A percentile compares a stretch with the other conserved stretches of the same genome.
phyloP scores from a whole-genome alignment of 2,888 invertebrate species.

The Platycnemis pennipes region DNA sequence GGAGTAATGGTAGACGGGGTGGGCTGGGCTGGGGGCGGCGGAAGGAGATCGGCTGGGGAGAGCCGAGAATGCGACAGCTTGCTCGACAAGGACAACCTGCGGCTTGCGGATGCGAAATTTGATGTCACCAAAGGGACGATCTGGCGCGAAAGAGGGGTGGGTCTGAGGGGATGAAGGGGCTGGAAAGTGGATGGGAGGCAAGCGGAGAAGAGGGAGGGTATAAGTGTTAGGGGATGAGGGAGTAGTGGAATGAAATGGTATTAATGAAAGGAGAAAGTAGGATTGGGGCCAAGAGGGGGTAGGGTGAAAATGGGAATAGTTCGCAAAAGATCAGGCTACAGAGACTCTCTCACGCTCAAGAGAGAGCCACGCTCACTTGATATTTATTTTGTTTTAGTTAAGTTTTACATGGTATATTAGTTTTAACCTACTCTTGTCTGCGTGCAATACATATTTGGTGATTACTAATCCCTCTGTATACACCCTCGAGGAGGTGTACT shows the following conservation, averaged over 20 bases:
- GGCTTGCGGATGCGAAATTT: slow-evolving; percentile 55
- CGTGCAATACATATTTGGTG: no score
- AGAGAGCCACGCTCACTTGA: no score
- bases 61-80: slow-evolving; percentile 50
- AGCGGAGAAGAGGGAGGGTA: not conserved
- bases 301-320: not conserved
- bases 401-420: no score
- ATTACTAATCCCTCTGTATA: no score
- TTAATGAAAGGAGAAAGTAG: not conserved
- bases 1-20: not conserved
- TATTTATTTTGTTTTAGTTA: no score
- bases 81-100: slow-evolving; percentile 63
- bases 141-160: not conserved
- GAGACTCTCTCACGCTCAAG: no score
- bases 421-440: no score
- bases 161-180: not conserved
- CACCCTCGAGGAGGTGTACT: no score
- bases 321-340: no score
- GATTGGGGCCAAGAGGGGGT: not conserved
- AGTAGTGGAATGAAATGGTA: not conserved
- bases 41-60: not conserved
- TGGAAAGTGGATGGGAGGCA: not conserved
- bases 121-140: slow-evolving; percentile 24
- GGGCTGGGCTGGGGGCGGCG: not conserved
- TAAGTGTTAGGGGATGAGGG: not conserved